Percentiles rank a stretch among this genome's conserved stretches.
These are phyloP conservation scores for Chironomus tepperi DNA, from an alignment of 1,140 invertebrate genomes.

Conservation along the genomic window DNA sequence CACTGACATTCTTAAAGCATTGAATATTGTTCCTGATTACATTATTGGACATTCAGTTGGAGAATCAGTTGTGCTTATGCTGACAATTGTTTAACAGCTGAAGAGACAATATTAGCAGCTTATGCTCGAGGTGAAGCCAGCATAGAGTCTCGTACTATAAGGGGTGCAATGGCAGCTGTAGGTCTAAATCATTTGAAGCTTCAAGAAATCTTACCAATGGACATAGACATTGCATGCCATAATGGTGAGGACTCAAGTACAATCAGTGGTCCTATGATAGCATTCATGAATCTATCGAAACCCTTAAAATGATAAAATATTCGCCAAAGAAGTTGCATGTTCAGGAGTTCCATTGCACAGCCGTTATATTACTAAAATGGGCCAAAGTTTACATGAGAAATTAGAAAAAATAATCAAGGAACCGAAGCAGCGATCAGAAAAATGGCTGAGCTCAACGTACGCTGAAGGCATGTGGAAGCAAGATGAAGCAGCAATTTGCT, in stretches of 20 bases:
- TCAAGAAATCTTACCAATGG: slow-evolving; percentile 48
- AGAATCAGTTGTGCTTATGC: too few species aligned
- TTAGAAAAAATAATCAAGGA: slow-evolving; percentile 54
- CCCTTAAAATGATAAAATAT: slow-evolving; percentile 57
- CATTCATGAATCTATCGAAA: slow-evolving; percentile 51
- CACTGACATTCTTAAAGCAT: slow-evolving; percentile 59
- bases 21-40: slow-evolving; percentile 72
- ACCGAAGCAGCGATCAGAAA: slow-evolving; percentile 51
- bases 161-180: slow-evolving; percentile 68
- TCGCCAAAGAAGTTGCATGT: slow-evolving; percentile 61
- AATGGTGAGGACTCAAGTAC: too few species aligned
- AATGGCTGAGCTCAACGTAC: slow-evolving; percentile 73
- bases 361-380: slow-evolving; percentile 52
- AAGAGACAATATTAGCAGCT: slow-evolving; percentile 67
- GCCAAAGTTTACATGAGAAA: slow-evolving; percentile 53
- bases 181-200: slow-evolving; percentile 48
- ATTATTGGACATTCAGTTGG: slow-evolving; percentile 82
- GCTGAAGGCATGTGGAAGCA: slow-evolving; percentile 54
- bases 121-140: slow-evolving; percentile 71
- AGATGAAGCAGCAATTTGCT: slow-evolving; percentile 52
- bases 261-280: slow-evolving; percentile 61
- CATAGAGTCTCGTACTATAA: slow-evolving; percentile 54
- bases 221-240: slow-evolving; percentile 67
- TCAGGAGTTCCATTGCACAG: too few species aligned
- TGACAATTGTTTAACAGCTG: slow-evolving; percentile 66